phyloP scores from a whole-genome alignment of 2,797 vertebrate species.

The Chaetophractus vellerosus region DNA sequence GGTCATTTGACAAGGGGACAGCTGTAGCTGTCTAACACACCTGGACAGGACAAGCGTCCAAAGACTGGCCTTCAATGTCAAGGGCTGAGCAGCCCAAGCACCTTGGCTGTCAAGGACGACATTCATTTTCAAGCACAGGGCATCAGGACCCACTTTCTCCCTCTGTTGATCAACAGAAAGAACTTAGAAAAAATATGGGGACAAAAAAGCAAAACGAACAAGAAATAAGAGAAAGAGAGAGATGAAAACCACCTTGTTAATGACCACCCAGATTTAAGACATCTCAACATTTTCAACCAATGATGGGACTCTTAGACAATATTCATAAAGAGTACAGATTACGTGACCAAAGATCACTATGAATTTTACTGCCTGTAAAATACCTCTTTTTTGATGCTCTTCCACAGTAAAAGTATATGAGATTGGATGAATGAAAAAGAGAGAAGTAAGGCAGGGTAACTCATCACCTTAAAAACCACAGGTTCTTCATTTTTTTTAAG shows the following conservation, averaged over 20 bases:
- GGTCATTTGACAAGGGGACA: not conserved
- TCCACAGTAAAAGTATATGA: slow-evolving; percentile 2
- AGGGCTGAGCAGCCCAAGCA: not conserved
- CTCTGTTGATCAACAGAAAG: not conserved
- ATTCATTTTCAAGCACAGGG: not conserved
- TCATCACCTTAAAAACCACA: not conserved
- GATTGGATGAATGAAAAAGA: not conserved
- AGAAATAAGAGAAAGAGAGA: slow-evolving; percentile 37
- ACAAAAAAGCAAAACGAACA: slow-evolving; percentile 39
- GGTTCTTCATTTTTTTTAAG: not conserved
- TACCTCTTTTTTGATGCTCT: not conserved
- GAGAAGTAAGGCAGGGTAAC: not conserved
- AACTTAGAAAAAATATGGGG: slow-evolving; percentile 30
- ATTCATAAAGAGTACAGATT: not conserved
- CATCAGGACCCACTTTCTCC: not conserved
- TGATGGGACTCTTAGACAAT: not conserved
- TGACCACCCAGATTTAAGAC: not conserved
- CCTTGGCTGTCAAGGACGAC: not conserved
- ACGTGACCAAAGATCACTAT: not conserved
- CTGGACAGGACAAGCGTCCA: not conserved
- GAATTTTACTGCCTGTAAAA: slow-evolving; percentile 6
- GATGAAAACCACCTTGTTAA: slow-evolving; percentile 9
- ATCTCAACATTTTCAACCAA: not conserved
- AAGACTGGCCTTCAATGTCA: not conserved
- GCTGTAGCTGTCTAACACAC: not conserved